These are phyloP conservation scores for Brachionus paranguensis DNA, from an alignment of 1,140 invertebrate genomes.

Conservation along the genomic window DNA sequence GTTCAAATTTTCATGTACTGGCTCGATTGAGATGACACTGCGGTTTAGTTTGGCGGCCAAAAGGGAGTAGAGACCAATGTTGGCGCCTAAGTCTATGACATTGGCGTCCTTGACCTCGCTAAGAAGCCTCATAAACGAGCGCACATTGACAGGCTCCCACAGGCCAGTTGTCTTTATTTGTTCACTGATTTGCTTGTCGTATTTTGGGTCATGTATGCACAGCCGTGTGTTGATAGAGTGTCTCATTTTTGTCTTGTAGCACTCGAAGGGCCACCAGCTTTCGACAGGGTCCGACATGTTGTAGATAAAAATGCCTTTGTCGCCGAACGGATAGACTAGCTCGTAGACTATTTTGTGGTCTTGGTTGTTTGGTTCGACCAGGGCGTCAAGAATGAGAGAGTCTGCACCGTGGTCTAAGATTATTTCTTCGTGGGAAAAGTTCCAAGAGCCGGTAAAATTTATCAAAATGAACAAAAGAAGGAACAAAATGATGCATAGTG, in stretches of 20 bases:
- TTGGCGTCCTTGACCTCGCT: not conserved
- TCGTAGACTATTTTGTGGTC: not conserved
- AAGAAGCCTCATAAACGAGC: not conserved
- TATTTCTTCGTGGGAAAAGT: not conserved
- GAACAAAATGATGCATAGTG: not conserved
- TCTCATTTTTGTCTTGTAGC: constrained; percentile 20
- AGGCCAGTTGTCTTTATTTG: constrained; percentile 4
- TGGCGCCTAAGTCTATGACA: constrained; percentile 34
- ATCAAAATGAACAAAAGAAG: not conserved
- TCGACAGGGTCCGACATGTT: constrained; percentile 27
- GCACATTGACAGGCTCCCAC: constrained; percentile 24
- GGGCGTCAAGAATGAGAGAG: not conserved
- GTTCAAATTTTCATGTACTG: not conserved
- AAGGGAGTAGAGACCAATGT: constrained; percentile 12
- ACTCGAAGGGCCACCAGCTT: constrained; percentile 37
- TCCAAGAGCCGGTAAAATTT: not conserved
- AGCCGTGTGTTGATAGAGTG: not conserved
- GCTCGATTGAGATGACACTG: constrained; percentile 20
- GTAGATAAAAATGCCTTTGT: constrained; percentile 30
- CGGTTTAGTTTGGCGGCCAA: constrained; percentile 12
- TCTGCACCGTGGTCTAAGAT: not conserved
- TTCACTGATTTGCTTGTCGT: constrained; percentile 19
- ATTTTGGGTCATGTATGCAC: constrained; percentile 23
- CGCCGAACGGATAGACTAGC: not conserved
- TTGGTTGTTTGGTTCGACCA: not conserved